phyloP scores from a whole-genome alignment of 2,797 vertebrate species.

The Valencia hispanica region DNA sequence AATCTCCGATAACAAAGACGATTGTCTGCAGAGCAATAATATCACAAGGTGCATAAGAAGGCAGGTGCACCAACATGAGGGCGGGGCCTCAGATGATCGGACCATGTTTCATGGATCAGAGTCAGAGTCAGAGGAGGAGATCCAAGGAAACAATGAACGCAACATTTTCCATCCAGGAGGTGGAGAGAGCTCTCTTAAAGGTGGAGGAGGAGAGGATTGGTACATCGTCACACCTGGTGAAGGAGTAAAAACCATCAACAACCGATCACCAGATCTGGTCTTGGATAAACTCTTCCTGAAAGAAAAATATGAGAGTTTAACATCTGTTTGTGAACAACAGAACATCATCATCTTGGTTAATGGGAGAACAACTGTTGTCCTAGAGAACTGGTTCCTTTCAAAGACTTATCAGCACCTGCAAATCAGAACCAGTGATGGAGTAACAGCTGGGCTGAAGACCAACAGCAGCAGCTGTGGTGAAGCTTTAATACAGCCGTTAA shows the following conservation, averaged over 20 bases:
- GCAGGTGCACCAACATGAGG: constrained; percentile 38
- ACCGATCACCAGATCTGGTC: constrained; percentile 49
- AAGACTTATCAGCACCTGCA: constrained; percentile 56
- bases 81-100: constrained; percentile 29
- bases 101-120: constrained; percentile 51
- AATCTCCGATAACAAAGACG: constrained; percentile 27
- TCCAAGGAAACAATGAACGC: constrained; percentile 53
- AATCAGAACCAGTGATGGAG: constrained; percentile 56
- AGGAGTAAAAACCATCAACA: constrained; percentile 61
- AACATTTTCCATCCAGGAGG: constrained; percentile 48
- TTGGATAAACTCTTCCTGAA: constrained; percentile 52
- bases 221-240: constrained; percentile 55
- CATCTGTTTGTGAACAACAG: constrained; percentile 24
- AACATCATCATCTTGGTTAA: constrained; percentile 2
- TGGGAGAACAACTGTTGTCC: not conserved
- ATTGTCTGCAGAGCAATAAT: constrained; percentile 34
- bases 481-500: constrained; percentile 33
- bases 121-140: constrained; percentile 33
- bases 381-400: constrained; percentile 58
- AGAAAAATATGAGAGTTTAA: constrained; percentile 36
- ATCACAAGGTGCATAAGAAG: constrained; percentile 52
- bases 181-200: constrained; percentile 50
- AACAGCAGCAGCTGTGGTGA: constrained; percentile 15
- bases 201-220: constrained; percentile 61
- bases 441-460: constrained; percentile 45